phyloP scores from a whole-genome alignment of 2,797 vertebrate genomes.

The Bovichtus diacanthus region DNA sequence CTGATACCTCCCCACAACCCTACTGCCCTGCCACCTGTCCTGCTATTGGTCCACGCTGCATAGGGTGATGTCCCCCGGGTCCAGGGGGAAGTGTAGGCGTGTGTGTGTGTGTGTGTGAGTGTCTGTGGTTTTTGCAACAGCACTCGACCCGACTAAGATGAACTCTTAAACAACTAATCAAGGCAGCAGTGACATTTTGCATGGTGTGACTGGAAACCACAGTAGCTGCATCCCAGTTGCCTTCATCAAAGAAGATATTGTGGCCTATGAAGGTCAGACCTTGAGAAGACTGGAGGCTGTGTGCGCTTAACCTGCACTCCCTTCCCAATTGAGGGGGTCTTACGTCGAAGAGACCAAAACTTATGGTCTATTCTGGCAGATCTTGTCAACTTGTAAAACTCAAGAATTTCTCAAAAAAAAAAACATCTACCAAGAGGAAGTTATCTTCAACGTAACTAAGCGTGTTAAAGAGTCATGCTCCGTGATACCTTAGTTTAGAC shows the following conservation, averaged over 20 bases:
- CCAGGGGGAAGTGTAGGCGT: conserved; percentile 1
- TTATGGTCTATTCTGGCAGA: neutral
- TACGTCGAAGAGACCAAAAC: neutral
- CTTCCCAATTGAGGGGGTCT: neutral
- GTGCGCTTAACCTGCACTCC: neutral
- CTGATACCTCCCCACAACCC: conserved; percentile 41
- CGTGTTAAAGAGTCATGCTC: neutral
- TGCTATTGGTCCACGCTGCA: conserved; percentile 48
- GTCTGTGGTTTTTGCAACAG: conserved; percentile 9
- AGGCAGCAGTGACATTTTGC: neutral
- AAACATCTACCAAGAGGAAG: neutral
- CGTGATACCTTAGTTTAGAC: neutral
- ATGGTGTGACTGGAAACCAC: neutral
- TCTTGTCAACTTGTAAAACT: neutral
- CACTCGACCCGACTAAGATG: neutral
- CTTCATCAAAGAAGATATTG: neutral
- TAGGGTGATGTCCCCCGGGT: conserved; percentile 51
- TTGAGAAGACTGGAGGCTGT: neutral
- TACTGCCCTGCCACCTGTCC: conserved; percentile 47
- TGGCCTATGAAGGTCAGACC: neutral
- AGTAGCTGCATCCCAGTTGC: neutral
- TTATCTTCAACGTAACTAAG: neutral
- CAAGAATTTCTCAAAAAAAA: neutral
- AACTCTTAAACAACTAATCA: conserved; percentile 19
- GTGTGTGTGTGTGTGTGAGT: neutral